phyloP scores from a whole-genome alignment of 92 coral and sea anemone genomes.

The Parazoanthus atlanticus region DNA sequence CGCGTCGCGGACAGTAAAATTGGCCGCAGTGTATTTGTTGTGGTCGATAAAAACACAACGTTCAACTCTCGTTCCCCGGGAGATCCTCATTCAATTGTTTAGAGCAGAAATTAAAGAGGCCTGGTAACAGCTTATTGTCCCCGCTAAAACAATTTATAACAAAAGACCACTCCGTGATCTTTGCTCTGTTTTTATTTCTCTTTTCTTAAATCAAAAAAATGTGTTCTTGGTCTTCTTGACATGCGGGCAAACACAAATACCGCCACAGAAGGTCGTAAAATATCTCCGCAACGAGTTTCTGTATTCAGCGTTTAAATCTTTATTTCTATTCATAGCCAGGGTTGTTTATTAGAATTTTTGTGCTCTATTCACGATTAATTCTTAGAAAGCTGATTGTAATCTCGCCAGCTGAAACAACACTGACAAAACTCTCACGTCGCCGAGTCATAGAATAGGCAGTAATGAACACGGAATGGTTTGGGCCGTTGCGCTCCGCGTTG shows the following conservation, averaged over 20 bases:
- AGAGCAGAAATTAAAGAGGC: constrained; percentile 23
- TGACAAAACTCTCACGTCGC: constrained; percentile 42
- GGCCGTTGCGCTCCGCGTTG: neutral
- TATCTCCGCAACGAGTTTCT: constrained; percentile 35
- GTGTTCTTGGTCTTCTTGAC: neutral
- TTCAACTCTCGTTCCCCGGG: constrained; percentile 27
- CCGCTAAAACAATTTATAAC: constrained; percentile 36
- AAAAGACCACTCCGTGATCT: constrained; percentile 42
- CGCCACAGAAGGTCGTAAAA: constrained; percentile 25
- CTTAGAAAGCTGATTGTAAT: constrained; percentile 45
- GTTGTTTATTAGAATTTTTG: constrained; percentile 48
- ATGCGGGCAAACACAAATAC: constrained; percentile 42
- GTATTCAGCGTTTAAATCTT: constrained; percentile 29
- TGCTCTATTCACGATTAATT: constrained; percentile 43
- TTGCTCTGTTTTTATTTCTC: constrained; percentile 42
- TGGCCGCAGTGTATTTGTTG: neutral
- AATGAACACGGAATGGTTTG: constrained; percentile 26
- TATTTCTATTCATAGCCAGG: constrained; percentile 34
- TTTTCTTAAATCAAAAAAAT: constrained; percentile 17
- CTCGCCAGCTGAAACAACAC: constrained; percentile 49
- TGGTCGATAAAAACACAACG: constrained; percentile 14
- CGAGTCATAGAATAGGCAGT: constrained; percentile 29
- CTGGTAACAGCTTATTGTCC: constrained; percentile 33
- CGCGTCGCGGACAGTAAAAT: neutral
- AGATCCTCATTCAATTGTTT: constrained; percentile 37